Evolutionary conservation across 2,113 vertebrate species (phyloP).

Genomic region (Hoplias malabaricus): DNA sequence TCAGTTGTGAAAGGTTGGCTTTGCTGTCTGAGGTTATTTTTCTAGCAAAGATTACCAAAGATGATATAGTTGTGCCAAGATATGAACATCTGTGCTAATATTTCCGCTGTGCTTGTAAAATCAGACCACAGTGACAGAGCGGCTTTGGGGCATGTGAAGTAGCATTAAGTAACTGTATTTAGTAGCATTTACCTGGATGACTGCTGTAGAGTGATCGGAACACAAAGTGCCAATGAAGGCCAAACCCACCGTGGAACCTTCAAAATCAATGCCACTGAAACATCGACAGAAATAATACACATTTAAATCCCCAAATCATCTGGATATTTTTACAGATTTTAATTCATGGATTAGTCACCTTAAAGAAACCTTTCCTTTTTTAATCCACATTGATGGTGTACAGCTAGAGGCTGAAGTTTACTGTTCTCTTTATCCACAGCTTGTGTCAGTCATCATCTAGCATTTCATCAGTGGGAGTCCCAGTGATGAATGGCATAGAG

Average conservation of each 20-base stretch:
- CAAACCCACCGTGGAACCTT: slow-evolving; percentile 73
- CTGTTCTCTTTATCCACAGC: not conserved
- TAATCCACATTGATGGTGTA: too few species aligned
- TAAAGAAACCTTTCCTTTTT: too few species aligned
- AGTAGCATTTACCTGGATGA: slow-evolving; percentile 68
- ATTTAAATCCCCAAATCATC: not conserved
- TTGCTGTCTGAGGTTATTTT: not conserved
- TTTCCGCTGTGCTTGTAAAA: not conserved
- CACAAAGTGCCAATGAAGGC: slow-evolving; percentile 74
- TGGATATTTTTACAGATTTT: not conserved
- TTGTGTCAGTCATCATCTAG: not conserved
- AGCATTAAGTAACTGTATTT: not conserved
- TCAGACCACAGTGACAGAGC: not conserved
- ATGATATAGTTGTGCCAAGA: not conserved
- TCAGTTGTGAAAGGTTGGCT: too few species aligned
- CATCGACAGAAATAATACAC: slow-evolving; percentile 20
- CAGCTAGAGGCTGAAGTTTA: too few species aligned
- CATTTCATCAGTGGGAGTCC: too few species aligned
- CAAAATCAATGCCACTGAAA: slow-evolving; percentile 73
- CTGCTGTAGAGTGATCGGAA: slow-evolving; percentile 67
- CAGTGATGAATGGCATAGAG: too few species aligned
- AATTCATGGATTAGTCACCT: too few species aligned
- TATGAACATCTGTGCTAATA: not conserved
- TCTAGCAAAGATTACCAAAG: not conserved
- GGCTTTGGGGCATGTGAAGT: not conserved